Base-by-base conservation (phyloP, 2,797 vertebrate genomes). In the Siniperca undulata region DNA sequence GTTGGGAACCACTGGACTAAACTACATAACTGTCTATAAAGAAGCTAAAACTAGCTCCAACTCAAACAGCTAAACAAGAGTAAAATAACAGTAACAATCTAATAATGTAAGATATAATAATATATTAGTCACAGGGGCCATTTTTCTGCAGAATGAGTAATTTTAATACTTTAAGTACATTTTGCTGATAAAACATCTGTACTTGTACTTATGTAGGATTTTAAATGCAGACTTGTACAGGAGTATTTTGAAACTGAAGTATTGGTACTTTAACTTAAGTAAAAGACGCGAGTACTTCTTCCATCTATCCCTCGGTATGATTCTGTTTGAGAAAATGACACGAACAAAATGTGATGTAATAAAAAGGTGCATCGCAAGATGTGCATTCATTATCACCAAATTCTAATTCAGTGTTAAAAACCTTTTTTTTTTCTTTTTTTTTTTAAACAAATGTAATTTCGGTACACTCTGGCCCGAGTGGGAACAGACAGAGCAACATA, bases 291-390 rank as follows among this genome's bases (percentile, higher is more conserved):
- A 50, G 1, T 5, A 20, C 30, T 59, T 40, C 7, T 27, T 30
- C 17, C 24, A 62, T 14, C 58, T 50, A 16, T 7, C 12, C 66
- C 44, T 46, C 58, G 3, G 19, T 34, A 3, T 7, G 12, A 69
- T 52, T 27, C 19, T 20, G 20, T 77, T 30, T 27, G 8, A 48
- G 17, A 7, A 38, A 73, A 74, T 20, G 13, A 52, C 59, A 36
- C 1, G 0, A 42, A 68, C 48, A 64, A 50, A 58, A 42, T 53
- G 46, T 50, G n/a, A 58, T 24, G 17, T 19, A 11, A 62, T 81
- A 65, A 56, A 81, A 44, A 74, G 20, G 55, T 70, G 42, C 59
- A 46, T 76, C 55, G 64, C 44, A 42, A 60, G 67, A 76, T 5
- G 36, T 27, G 22, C 38, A 14, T 76, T 58, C 3, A 40, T 13